phyloP scores from a whole-genome alignment of 2,113 vertebrate genomes.

The Acanthisitta chloris region DNA sequence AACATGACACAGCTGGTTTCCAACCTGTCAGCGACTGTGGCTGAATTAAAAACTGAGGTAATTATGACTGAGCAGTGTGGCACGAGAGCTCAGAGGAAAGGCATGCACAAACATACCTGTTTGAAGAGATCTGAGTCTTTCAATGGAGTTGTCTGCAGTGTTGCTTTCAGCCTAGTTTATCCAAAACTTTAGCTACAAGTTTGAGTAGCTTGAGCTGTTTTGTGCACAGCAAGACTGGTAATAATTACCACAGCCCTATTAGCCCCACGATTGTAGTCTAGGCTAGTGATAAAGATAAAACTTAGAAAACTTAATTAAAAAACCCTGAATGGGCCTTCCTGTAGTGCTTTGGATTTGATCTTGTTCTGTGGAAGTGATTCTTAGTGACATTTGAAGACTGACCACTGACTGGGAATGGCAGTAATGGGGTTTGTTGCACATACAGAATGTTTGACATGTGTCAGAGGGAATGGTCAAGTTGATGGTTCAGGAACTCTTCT shows the following conservation, averaged over 20 bases:
- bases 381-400: not conserved
- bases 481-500: not conserved
- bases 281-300: not conserved
- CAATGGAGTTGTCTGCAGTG: not conserved
- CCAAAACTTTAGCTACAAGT: not conserved
- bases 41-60: constrained; percentile 90
- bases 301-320: too few species aligned
- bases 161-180: not conserved
- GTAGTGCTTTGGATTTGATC: not conserved
- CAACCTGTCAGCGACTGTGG: constrained; percentile 85
- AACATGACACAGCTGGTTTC: constrained; percentile 90
- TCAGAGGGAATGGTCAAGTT: not conserved
- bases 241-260: not conserved
- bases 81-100: not conserved
- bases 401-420: not conserved
- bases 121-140: not conserved
- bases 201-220: not conserved
- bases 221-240: not conserved
- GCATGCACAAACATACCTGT: not conserved
- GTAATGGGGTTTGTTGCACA: not conserved
- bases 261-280: not conserved
- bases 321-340: too few species aligned
- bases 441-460: not conserved
- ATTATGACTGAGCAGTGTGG: not conserved
- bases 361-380: not conserved